Evolutionary conservation across 2,888 invertebrate species (phyloP).

Genomic region (Caenorhabditis auriculariae): DNA sequence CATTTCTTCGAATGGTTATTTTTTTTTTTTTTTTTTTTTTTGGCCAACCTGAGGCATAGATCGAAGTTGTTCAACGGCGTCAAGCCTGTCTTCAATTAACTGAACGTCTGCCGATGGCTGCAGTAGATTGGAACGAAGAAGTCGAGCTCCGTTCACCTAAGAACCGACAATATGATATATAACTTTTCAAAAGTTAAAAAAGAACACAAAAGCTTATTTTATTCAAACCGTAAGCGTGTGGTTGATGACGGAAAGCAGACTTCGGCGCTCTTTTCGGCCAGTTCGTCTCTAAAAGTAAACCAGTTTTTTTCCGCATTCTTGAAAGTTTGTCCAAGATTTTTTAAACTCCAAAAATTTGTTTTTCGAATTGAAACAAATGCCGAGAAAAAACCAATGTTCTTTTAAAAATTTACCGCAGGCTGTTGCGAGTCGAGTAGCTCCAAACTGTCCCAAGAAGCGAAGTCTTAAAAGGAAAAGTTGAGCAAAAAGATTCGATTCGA

Average conservation of each 20-base stretch:
- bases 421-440: conserved; percentile 65
- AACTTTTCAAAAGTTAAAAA: no score
- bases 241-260: conserved; percentile 74
- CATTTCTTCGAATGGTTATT: neutral
- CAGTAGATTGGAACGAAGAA: conserved; percentile 77
- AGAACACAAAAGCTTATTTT: no score
- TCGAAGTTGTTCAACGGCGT: conserved; percentile 78
- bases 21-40: neutral
- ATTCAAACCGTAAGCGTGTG: conserved; percentile 72
- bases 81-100: conserved; percentile 74
- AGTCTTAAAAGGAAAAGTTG: conserved; percentile 70
- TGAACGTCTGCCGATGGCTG: conserved; percentile 75
- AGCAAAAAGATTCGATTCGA: conserved; percentile 16
- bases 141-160: conserved; percentile 72
- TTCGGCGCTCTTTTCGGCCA: conserved; percentile 50
- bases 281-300: conserved; percentile 10
- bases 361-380: neutral
- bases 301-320: no score
- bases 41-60: conserved; percentile 65
- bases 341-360: neutral
- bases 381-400: neutral
- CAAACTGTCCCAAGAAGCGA: conserved; percentile 78
- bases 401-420: conserved; percentile 2
- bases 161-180: neutral
- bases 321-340: no score